phyloP scores from a whole-genome alignment of 2,113 vertebrate genomes.

The Patagioenas fasciata region DNA sequence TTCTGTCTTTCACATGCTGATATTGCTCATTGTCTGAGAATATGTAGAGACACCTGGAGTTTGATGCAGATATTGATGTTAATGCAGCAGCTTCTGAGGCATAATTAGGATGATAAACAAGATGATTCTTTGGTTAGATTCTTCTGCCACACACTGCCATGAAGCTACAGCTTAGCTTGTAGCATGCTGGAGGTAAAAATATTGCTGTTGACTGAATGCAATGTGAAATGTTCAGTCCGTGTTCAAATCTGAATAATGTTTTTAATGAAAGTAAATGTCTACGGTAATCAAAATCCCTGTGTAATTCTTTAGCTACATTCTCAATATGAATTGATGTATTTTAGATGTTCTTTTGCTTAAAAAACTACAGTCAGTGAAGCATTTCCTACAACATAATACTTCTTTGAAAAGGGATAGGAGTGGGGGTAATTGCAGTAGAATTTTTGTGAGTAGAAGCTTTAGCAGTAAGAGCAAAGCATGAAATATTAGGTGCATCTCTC shows the following conservation, averaged over 20 bases:
- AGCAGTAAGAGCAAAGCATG: background rate
- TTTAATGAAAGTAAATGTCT: constrained; percentile 38
- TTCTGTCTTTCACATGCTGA: background rate
- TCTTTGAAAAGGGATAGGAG: background rate
- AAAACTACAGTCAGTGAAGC: background rate
- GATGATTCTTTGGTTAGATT: background rate
- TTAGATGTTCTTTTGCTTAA: background rate
- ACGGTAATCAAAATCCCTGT: background rate
- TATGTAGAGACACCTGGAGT: background rate
- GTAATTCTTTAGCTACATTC: constrained; percentile 1
- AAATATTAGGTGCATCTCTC: background rate
- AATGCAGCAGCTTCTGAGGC: background rate
- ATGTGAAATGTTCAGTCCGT: background rate
- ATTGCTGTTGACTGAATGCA: background rate
- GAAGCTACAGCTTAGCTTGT: background rate
- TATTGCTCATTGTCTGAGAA: background rate
- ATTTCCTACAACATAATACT: background rate
- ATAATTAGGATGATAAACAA: constrained; percentile 26
- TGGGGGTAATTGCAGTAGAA: background rate
- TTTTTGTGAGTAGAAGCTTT: background rate
- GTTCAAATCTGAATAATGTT: background rate
- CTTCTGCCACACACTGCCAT: background rate
- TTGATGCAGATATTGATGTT: constrained; percentile 23
- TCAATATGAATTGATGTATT: background rate
- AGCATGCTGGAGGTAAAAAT: background rate